These are phyloP conservation scores for Acipenser oxyrinchus DNA, from an alignment of 2,797 vertebrate species.

Conservation along the genomic window DNA sequence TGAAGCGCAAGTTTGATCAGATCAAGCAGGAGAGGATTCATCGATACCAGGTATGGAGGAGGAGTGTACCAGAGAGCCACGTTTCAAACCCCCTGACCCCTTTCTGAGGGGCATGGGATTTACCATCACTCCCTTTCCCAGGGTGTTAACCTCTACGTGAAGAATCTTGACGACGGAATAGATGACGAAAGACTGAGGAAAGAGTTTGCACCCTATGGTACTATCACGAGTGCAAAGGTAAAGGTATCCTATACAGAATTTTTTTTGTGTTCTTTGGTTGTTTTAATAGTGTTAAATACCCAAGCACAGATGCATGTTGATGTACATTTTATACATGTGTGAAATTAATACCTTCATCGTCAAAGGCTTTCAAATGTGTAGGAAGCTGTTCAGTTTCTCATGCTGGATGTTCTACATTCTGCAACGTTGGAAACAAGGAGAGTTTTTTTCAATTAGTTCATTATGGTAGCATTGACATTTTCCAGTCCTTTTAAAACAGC, in stretches of 20 bases:
- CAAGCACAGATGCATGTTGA: too few species aligned
- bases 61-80: not conserved
- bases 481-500: too few species aligned
- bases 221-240: slow-evolving; percentile 91
- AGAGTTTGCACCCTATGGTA: slow-evolving; percentile 88
- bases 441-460: too few species aligned
- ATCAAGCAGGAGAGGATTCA: slow-evolving; percentile 87
- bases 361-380: too few species aligned
- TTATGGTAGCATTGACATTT: too few species aligned
- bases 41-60: slow-evolving; percentile 74
- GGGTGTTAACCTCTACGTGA: slow-evolving; percentile 95
- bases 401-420: too few species aligned
- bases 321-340: too few species aligned
- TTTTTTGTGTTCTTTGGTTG: not conserved
- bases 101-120: too few species aligned
- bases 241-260: slow-evolving; percentile 10
- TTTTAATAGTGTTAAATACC: too few species aligned
- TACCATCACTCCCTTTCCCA: slow-evolving; percentile 35
- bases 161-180: slow-evolving; percentile 90
- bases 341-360: too few species aligned
- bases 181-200: slow-evolving; percentile 81
- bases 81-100: not conserved
- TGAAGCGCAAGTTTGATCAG: slow-evolving; percentile 88
- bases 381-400: too few species aligned
- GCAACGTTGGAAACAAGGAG: too few species aligned